A percentile compares a stretch with the other conserved stretches of the same genome.
Evolutionary conservation across 2,797 vertebrate genomes (phyloP).

Genomic region (Serranus cabrilla): DNA sequence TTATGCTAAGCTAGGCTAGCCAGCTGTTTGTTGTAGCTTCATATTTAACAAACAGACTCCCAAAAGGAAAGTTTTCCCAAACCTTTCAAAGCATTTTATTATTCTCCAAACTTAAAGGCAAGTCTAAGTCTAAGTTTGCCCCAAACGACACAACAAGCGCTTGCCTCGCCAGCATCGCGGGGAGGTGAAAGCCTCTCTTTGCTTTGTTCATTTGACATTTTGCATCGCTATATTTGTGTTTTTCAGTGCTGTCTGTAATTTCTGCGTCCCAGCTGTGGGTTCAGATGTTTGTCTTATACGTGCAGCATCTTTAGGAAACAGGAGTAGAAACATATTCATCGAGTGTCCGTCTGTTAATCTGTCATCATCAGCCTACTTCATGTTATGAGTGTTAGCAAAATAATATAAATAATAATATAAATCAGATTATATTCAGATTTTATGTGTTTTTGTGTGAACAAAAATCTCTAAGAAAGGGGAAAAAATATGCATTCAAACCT

Average conservation of each 20-base stretch:
- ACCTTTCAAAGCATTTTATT: too few species aligned
- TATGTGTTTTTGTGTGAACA: background rate
- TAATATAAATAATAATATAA: too few species aligned
- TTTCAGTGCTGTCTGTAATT: too few species aligned
- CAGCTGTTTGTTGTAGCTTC: background rate
- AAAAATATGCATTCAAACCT: conserved; percentile 20
- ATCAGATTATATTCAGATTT: background rate
- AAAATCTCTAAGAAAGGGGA: background rate
- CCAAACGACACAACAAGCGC: too few species aligned
- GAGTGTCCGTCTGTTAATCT: background rate
- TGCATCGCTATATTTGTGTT: too few species aligned
- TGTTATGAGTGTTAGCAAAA: background rate
- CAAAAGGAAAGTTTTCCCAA: too few species aligned
- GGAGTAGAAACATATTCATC: background rate
- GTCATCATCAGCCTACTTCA: background rate
- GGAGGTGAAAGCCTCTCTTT: too few species aligned
- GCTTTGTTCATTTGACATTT: too few species aligned
- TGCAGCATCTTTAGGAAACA: background rate
- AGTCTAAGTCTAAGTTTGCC: too few species aligned
- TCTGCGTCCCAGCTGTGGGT: background rate
- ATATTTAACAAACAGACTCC: background rate
- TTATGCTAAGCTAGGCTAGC: conserved; percentile 1
- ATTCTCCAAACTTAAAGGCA: too few species aligned
- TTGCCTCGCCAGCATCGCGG: too few species aligned
- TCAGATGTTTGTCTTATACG: background rate